Conservation (phyloP, 2,113 vertebrate genomes). For the Nothobranchius furzeri region DNA sequence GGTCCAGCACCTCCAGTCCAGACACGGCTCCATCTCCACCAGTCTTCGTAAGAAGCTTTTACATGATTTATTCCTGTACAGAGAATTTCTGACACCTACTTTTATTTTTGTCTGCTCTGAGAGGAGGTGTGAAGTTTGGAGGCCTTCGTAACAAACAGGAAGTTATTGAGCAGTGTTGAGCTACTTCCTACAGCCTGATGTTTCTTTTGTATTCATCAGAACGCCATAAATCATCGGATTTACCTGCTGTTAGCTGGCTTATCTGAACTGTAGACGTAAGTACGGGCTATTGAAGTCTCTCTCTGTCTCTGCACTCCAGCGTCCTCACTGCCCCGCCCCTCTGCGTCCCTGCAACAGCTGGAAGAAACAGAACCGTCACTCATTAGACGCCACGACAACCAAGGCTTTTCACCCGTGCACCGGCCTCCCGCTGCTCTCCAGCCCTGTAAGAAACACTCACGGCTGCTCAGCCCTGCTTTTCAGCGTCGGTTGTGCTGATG, state of each 20-base stretch:
- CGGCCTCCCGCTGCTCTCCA: constrained; percentile 96
- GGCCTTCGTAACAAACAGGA: not conserved
- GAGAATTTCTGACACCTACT: not conserved
- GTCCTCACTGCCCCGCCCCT: constrained; percentile 71
- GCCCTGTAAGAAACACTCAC: constrained; percentile 82
- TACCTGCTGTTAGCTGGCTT: not conserved
- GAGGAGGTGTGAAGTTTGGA: not conserved
- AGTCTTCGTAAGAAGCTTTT: constrained; percentile 76
- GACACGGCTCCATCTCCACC: constrained; percentile 69
- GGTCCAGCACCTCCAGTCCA: constrained; percentile 70
- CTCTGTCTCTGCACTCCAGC: constrained; percentile 62
- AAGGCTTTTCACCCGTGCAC: constrained; percentile 97
- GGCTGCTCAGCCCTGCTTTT: not conserved
- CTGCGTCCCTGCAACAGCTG: constrained; percentile 87
- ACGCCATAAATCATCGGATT: not conserved
- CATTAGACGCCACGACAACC: constrained; percentile 89
- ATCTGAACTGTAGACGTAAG: not conserved
- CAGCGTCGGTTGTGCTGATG: constrained; percentile 70
- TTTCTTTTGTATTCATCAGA: not conserved
- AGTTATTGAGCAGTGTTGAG: not conserved
- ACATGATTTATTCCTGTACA: not conserved
- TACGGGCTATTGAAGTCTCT: constrained; percentile 5
- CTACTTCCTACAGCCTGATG: not conserved
- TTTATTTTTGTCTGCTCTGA: not conserved
- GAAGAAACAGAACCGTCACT: constrained; percentile 89